A percentile compares a stretch with the other conserved stretches of the same genome.
These are phyloP conservation scores for Deilephila elpenor DNA, from an alignment of 2,888 invertebrate species.

Conservation along the genomic window DNA sequence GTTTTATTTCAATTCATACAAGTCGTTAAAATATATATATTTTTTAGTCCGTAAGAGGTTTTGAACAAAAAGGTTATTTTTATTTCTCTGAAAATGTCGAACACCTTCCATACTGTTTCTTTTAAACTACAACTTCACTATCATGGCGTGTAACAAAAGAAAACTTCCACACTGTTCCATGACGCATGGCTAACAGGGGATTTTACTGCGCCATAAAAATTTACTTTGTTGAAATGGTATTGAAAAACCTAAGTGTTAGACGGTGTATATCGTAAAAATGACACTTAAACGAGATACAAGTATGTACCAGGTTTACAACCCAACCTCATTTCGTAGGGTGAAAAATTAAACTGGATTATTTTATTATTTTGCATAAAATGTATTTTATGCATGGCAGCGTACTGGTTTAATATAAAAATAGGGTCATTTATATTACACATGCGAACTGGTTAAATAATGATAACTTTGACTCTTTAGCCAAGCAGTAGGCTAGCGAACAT, in stretches of 20 bases:
- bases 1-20: too few relatives aligned
- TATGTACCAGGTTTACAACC: constrained; percentile 9
- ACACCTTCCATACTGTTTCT: background rate
- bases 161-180: constrained; percentile 14
- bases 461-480: too few relatives aligned
- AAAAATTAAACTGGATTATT: constrained; percentile 6
- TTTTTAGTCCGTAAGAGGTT: background rate
- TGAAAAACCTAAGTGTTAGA: constrained; percentile 41
- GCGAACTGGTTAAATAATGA: too few relatives aligned
- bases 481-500: too few relatives aligned
- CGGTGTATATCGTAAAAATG: constrained; percentile 41
- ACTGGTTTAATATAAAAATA: background rate
- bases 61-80: background rate
- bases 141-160: constrained; percentile 22
- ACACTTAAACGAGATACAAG: constrained; percentile 28
- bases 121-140: background rate
- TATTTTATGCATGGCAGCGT: background rate
- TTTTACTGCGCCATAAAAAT: constrained; percentile 38
- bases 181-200: constrained; percentile 29
- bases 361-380: background rate
- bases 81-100: too few relatives aligned
- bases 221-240: constrained; percentile 42
- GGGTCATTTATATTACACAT: too few relatives aligned
- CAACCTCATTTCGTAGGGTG: background rate
- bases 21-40: too few relatives aligned